Percentiles rank a stretch among this genome's conserved stretches.
Conservation (phyloP, 2,113 vertebrate genomes). For the Sisor rabdophorus region DNA sequence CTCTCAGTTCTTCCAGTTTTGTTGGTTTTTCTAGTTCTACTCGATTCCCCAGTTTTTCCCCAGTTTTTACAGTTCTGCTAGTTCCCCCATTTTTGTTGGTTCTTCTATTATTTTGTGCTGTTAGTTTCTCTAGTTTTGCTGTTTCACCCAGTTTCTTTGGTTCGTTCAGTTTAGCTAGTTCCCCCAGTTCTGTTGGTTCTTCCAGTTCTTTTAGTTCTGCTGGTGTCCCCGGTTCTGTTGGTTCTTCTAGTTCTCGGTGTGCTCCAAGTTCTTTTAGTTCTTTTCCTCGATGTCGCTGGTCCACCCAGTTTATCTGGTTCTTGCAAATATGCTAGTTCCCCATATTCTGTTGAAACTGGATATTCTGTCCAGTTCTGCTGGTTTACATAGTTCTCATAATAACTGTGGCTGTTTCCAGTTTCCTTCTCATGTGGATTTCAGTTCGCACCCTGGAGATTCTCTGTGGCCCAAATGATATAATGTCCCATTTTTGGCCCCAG, state of each 20-base stretch:
- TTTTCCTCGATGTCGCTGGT: not conserved
- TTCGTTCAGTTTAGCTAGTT: not conserved
- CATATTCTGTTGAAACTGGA: no score
- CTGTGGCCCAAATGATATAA: conserved; percentile 8
- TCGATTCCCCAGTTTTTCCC: no score
- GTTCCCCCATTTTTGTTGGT: not conserved
- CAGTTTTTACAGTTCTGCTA: no score
- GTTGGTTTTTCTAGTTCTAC: not conserved
- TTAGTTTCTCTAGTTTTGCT: not conserved
- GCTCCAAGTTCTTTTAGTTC: not conserved
- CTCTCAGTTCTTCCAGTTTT: not conserved
- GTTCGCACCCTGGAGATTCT: conserved; percentile 8
- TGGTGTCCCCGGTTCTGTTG: not conserved
- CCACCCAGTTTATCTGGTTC: no score
- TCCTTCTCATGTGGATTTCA: not conserved
- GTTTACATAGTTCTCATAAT: no score
- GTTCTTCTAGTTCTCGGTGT: not conserved
- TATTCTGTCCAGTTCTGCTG: not conserved
- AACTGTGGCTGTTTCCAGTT: conserved; percentile 31
- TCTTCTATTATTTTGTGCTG: not conserved
- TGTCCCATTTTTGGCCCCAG: conserved; percentile 1
- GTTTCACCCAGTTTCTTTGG: no score
- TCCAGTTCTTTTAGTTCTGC: no score
- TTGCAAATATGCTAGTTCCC: no score
- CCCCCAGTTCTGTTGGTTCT: no score